A percentile compares a stretch with the other conserved stretches of the same genome.
phyloP scores from a whole-genome alignment of 2,113 vertebrate genomes.

The Spilogale gracilis region DNA sequence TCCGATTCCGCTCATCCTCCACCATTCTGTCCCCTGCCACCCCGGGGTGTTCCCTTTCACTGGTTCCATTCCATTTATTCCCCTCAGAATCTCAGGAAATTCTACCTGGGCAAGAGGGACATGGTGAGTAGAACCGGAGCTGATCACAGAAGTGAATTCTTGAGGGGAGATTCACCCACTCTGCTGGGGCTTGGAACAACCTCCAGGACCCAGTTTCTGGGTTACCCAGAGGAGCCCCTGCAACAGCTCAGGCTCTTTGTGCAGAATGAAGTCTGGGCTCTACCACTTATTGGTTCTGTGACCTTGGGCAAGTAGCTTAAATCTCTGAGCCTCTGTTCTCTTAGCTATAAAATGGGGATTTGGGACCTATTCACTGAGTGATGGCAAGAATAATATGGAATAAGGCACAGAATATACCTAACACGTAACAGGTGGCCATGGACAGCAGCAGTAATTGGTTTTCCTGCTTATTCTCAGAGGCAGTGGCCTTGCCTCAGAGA shows the following conservation, averaged over 20 bases:
- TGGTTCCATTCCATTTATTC: neutral
- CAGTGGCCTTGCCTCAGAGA: neutral
- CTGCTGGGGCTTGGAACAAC: neutral
- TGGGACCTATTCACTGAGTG: neutral
- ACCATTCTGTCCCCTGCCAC: neutral
- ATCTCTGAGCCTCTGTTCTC: conserved; percentile 15
- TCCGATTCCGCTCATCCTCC: neutral
- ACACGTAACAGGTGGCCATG: neutral
- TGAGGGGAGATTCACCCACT: neutral
- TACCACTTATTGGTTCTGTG: neutral
- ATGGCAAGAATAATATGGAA: neutral
- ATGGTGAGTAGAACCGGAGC: neutral
- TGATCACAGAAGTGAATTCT: neutral
- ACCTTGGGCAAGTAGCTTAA: neutral
- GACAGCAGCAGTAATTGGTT: neutral
- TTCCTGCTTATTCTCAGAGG: conserved; percentile 34
- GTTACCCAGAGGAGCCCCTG: neutral
- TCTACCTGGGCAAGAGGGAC: neutral
- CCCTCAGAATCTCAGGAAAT: conserved; percentile 38
- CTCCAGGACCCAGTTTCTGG: neutral
- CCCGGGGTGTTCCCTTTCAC: neutral
- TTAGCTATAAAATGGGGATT: neutral
- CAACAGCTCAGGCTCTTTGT: neutral
- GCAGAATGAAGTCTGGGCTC: neutral
- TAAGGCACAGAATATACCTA: neutral